Evolutionary conservation across 2,797 vertebrate genomes (phyloP).

Genomic region (Helicolenus hilgendorfi): DNA sequence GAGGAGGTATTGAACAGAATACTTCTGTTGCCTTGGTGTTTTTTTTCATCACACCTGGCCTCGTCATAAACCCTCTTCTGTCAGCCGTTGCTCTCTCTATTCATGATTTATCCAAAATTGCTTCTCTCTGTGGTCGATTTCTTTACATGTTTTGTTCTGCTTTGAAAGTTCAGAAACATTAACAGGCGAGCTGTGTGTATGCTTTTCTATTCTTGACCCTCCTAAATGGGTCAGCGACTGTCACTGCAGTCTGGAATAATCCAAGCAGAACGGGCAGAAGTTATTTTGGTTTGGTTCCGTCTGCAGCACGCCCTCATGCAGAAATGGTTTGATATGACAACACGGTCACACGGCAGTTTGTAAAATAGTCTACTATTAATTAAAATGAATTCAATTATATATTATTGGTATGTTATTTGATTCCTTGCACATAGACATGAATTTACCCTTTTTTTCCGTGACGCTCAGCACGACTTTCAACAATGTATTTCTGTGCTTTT

Average conservation of each 20-base stretch:
- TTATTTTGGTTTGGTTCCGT: not conserved
- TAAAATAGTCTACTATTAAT: too few species aligned
- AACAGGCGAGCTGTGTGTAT: not conserved
- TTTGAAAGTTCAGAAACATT: not conserved
- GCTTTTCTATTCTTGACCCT: conserved; percentile 51
- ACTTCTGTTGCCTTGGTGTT: not conserved
- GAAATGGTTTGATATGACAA: not conserved
- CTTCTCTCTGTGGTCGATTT: not conserved
- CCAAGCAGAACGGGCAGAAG: not conserved
- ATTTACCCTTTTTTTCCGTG: too few species aligned
- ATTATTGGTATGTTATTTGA: too few species aligned
- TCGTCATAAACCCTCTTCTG: not conserved
- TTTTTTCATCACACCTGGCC: not conserved
- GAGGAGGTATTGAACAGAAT: conserved; percentile 21
- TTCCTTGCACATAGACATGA: too few species aligned
- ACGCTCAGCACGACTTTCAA: too few species aligned
- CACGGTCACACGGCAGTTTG: too few species aligned
- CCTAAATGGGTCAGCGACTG: conserved; percentile 37
- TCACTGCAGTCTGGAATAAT: conserved; percentile 13
- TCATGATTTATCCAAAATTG: not conserved
- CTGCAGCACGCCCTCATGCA: not conserved
- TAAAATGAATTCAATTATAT: too few species aligned
- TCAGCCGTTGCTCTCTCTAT: not conserved
- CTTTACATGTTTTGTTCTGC: not conserved
- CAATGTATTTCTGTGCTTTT: too few species aligned